Percentiles rank a stretch among this genome's conserved stretches.
These are phyloP conservation scores for Callitettix versicolor DNA, from an alignment of 1,140 invertebrate species.

Conservation along the genomic window DNA sequence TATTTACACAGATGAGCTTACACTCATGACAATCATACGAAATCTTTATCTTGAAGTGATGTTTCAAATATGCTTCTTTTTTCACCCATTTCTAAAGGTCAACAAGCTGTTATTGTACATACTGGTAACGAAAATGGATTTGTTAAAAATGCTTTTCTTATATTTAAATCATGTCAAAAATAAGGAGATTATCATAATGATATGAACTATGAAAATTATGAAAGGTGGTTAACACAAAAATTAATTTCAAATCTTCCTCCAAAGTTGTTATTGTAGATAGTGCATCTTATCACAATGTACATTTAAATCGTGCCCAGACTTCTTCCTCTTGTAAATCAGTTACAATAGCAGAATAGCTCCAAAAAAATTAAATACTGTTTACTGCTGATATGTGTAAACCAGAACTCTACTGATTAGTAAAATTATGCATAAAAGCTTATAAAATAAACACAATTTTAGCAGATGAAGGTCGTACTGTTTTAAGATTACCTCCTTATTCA, in stretches of 20 bases:
- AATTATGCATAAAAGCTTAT: not conserved
- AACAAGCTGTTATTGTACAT: constrained; percentile 7
- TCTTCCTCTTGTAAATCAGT: constrained; percentile 20
- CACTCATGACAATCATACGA: constrained; percentile 1
- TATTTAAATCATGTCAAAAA: constrained; percentile 2
- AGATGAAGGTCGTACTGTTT: not conserved
- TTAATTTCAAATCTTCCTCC: constrained; percentile 29
- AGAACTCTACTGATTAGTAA: constrained; percentile 7
- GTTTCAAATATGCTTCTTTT: not conserved
- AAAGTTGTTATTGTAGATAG: constrained; percentile 32
- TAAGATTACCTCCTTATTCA: constrained; percentile 5
- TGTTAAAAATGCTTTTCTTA: constrained; percentile 6
- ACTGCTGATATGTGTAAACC: constrained; percentile 17
- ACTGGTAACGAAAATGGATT: constrained; percentile 8
- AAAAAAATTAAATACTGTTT: constrained; percentile 22
- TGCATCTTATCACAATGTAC: constrained; percentile 30
- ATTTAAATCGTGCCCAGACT: constrained; percentile 24
- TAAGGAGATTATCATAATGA: constrained; percentile 10
- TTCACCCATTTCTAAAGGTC: constrained; percentile 3
- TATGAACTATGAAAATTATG: constrained; percentile 19
- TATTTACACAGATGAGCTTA: constrained; percentile 7
- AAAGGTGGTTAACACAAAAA: constrained; percentile 10
- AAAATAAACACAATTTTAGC: not conserved
- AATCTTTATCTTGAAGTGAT: not conserved
- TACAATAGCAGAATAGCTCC: constrained; percentile 27